Percentiles rank a stretch among this genome's conserved stretches.
These are phyloP conservation scores for Rhopalosiphum maidis DNA, from an alignment of 1,140 invertebrate species.

Conservation along the genomic window DNA sequence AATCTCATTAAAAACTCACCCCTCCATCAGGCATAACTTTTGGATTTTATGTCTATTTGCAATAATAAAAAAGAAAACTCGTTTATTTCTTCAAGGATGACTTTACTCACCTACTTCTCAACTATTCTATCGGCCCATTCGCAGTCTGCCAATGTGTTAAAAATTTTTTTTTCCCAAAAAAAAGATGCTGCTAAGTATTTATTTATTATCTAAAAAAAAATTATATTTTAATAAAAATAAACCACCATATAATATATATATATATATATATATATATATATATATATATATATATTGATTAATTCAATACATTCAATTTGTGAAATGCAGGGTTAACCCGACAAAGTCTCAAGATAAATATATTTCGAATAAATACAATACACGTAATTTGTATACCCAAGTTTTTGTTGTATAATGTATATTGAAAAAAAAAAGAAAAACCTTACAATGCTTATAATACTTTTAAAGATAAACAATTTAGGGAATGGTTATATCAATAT, in stretches of 20 bases:
- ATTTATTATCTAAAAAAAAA: neutral
- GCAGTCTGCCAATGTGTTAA: neutral
- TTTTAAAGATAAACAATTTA: constrained; percentile 13
- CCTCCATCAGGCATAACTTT: neutral
- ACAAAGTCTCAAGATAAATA: neutral
- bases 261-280: too few relatives aligned
- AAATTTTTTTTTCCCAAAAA: neutral
- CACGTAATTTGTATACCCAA: neutral
- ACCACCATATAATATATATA: neutral
- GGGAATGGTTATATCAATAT: constrained; percentile 1
- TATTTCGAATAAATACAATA: neutral
- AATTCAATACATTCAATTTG: neutral
- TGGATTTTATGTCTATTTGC: neutral
- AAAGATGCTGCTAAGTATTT: neutral
- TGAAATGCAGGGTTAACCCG: neutral
- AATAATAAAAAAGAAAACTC: neutral
- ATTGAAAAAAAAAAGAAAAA: neutral
- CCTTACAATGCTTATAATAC: neutral
- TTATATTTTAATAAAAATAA: neutral
- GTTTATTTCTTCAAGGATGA: neutral
- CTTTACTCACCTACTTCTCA: neutral
- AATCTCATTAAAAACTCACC: neutral
- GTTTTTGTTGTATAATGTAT: neutral
- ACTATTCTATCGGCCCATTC: neutral
- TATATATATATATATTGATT: neutral